phyloP scores from a whole-genome alignment of 35 echinoderm and acorn worm species.

The Ophioderma brevispina region DNA sequence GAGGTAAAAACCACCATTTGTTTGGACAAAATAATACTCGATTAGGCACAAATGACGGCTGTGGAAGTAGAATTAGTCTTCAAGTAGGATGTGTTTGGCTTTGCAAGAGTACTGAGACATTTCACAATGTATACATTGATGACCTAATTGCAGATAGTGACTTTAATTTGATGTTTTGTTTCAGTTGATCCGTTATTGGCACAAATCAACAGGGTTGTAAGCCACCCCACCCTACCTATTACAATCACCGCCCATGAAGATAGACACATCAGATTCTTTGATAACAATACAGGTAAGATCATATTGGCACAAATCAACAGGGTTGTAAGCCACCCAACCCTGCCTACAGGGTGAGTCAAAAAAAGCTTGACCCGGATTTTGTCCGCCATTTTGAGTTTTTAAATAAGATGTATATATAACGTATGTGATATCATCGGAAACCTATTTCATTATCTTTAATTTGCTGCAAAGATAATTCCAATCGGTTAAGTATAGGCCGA shows the following conservation, averaged over 20 bases:
- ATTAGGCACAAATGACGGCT: too few relatives aligned
- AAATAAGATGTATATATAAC: too few relatives aligned
- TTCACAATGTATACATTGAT: neutral
- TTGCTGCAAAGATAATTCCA: too few relatives aligned
- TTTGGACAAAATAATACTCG: too few relatives aligned
- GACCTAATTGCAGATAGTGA: slow-evolving; percentile 7
- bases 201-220: slow-evolving; percentile 93
- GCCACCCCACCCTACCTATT: slow-evolving; percentile 96
- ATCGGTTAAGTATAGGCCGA: too few relatives aligned
- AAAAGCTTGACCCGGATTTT: too few relatives aligned
- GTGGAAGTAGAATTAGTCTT: neutral
- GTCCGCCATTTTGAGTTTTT: too few relatives aligned
- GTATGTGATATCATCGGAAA: too few relatives aligned
- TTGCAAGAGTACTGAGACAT: neutral
- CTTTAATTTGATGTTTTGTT: slow-evolving; percentile 11
- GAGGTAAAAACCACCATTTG: too few relatives aligned
- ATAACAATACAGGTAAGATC: slow-evolving; percentile 92
- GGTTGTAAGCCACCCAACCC: slow-evolving; percentile 93
- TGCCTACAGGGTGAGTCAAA: too few relatives aligned
- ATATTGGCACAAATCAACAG: slow-evolving; percentile 89
- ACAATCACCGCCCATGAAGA: slow-evolving; percentile 99
- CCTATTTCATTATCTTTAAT: too few relatives aligned
- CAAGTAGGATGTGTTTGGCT: neutral
- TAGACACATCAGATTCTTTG: slow-evolving; percentile 99
- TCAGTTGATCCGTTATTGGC: slow-evolving; percentile 89